phyloP scores from a whole-genome alignment of 2,888 invertebrate species.

The Lottia scabra region DNA sequence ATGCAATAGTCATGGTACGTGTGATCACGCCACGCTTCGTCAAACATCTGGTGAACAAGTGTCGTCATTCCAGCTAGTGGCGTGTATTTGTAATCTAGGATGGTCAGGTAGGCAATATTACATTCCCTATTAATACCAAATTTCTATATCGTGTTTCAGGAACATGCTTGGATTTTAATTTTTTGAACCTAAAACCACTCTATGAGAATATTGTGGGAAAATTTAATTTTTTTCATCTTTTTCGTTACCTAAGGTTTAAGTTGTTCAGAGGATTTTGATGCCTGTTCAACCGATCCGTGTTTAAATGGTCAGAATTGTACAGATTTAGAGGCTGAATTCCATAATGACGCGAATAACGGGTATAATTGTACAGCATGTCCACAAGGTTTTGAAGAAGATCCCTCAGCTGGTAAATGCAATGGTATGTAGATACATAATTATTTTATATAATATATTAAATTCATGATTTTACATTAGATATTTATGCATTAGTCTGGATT shows the following conservation, averaged over 20 bases:
- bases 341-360: slow-evolving; percentile 2
- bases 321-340: slow-evolving; percentile 23
- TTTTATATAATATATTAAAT: too few relatives aligned
- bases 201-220: too few relatives aligned
- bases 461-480: too few relatives aligned
- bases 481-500: too few relatives aligned
- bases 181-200: too few relatives aligned
- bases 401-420: slow-evolving; percentile 15
- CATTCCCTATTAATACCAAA: too few relatives aligned
- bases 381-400: slow-evolving; percentile 9
- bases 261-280: slow-evolving; percentile 32
- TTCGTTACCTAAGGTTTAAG: slow-evolving; percentile 26
- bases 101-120: slow-evolving; percentile 27
- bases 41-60: background rate
- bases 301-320: slow-evolving; percentile 27
- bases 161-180: too few relatives aligned
- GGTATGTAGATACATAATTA: background rate
- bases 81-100: slow-evolving; percentile 27
- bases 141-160: too few relatives aligned
- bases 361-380: slow-evolving; percentile 24
- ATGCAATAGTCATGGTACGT: slow-evolving; percentile 36
- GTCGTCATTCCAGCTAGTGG: slow-evolving; percentile 17
- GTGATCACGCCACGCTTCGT: slow-evolving; percentile 16
- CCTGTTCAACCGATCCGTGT: slow-evolving; percentile 33
- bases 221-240: background rate